These are phyloP conservation scores for Tiliqua scincoides DNA, from an alignment of 2,113 vertebrate species.

Conservation along the genomic window DNA sequence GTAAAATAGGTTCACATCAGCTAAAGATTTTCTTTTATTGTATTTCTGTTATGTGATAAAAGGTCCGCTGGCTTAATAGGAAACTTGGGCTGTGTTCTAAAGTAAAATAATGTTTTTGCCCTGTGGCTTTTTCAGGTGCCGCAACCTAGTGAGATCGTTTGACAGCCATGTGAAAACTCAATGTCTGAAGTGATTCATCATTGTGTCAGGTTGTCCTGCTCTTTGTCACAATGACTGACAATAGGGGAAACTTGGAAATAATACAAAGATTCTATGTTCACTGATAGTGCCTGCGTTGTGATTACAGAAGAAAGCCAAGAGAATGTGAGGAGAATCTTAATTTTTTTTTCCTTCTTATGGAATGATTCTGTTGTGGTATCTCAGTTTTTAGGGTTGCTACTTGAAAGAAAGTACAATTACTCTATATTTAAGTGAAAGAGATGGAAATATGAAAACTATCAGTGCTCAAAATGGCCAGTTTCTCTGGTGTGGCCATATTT, in stretches of 20 bases:
- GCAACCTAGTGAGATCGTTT: slow-evolving; percentile 83
- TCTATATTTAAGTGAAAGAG: not conserved
- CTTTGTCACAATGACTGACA: slow-evolving; percentile 91
- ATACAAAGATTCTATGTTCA: slow-evolving; percentile 82
- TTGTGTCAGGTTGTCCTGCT: slow-evolving; percentile 92
- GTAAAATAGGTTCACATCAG: slow-evolving; percentile 24
- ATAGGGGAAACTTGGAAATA: slow-evolving; percentile 87
- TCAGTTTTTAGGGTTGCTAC: slow-evolving; percentile 54
- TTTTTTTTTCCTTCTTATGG: slow-evolving; percentile 21
- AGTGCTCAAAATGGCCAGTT: not conserved
- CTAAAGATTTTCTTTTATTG: slow-evolving; percentile 10
- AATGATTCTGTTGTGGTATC: slow-evolving; percentile 56
- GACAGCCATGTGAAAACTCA: slow-evolving; percentile 89
- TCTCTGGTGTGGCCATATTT: rapidly evolving
- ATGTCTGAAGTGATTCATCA: slow-evolving; percentile 96
- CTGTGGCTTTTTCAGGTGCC: slow-evolving; percentile 84
- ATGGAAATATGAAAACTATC: not conserved
- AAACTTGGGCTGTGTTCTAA: slow-evolving; percentile 57
- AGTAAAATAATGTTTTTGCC: slow-evolving; percentile 52
- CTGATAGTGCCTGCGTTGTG: slow-evolving; percentile 84
- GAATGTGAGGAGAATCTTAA: slow-evolving; percentile 74
- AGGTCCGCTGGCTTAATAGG: slow-evolving; percentile 55
- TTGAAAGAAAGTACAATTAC: slow-evolving; percentile 13
- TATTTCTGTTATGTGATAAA: slow-evolving; percentile 46
- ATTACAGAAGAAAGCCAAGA: slow-evolving; percentile 77